A percentile compares a stretch with the other conserved stretches of the same genome.
Conservation (phyloP, 2,113 vertebrate genomes). For the Pithys albifrons region DNA sequence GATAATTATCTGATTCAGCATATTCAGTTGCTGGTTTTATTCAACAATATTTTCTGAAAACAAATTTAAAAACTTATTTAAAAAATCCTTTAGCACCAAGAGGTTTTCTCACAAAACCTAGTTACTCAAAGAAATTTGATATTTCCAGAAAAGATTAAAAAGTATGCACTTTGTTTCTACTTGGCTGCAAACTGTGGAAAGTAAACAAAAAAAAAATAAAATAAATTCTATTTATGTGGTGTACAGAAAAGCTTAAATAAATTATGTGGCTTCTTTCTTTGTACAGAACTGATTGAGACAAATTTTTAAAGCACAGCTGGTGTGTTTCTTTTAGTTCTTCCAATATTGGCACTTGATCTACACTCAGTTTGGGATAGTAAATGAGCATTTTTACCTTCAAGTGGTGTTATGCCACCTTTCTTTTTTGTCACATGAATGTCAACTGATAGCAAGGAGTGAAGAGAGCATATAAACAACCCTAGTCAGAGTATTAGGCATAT, state of each 20-base stretch:
- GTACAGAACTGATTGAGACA: not conserved
- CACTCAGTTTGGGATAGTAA: not conserved
- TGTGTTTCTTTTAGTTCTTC: not conserved
- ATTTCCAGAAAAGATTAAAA: not conserved
- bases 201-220: not conserved
- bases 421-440: not conserved
- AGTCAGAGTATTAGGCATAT: not conserved
- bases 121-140: not conserved
- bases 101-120: not conserved
- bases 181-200: not conserved
- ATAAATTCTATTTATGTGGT: not conserved
- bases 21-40: not conserved
- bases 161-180: not conserved
- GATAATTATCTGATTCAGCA: not conserved
- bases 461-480: fast-evolving
- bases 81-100: not conserved
- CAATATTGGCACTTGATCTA: not conserved
- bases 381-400: not conserved
- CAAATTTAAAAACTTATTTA: not conserved
- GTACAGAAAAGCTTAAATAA: not conserved
- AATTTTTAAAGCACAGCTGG: not conserved
- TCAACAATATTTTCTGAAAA: not conserved
- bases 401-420: not conserved
- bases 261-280: not conserved
- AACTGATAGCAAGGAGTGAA: not conserved